Conservation (phyloP, 2,888 invertebrate genomes). For the Taphrorychus bicolor region DNA sequence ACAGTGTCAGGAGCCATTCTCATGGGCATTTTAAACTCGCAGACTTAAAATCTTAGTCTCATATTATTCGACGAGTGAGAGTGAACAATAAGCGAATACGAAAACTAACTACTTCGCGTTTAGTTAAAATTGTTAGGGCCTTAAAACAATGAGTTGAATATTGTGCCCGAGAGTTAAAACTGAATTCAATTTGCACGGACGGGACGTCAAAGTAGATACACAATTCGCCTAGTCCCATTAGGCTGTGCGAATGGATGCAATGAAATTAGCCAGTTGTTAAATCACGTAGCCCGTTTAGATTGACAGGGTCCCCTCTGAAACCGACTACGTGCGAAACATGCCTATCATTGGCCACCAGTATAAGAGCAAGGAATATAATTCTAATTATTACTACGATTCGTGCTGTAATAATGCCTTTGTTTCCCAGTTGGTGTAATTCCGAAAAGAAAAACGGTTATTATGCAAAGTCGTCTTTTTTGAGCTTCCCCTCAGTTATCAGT, state of each 20-base stretch:
- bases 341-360: background rate
- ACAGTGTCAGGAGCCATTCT: background rate
- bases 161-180: background rate
- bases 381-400: background rate
- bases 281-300: conserved; percentile 4
- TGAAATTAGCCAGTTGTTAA: conserved; percentile 6
- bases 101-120: background rate
- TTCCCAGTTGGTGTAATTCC: too few species aligned
- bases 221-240: background rate
- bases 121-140: background rate
- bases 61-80: too few species aligned
- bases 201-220: background rate
- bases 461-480: too few species aligned
- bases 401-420: background rate
- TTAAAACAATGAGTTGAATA: background rate
- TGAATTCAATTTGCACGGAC: conserved; percentile 1
- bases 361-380: background rate
- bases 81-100: too few species aligned
- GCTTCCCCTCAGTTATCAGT: too few species aligned
- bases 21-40: background rate
- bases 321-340: conserved; percentile 1
- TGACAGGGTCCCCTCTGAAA: background rate
- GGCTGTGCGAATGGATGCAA: background rate
- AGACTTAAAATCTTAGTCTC: background rate
- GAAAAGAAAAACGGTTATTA: too few species aligned